A percentile compares a stretch with the other conserved stretches of the same genome.
Conservation (phyloP, 2,888 invertebrate genomes). For the Calephelis perditalis region DNA sequence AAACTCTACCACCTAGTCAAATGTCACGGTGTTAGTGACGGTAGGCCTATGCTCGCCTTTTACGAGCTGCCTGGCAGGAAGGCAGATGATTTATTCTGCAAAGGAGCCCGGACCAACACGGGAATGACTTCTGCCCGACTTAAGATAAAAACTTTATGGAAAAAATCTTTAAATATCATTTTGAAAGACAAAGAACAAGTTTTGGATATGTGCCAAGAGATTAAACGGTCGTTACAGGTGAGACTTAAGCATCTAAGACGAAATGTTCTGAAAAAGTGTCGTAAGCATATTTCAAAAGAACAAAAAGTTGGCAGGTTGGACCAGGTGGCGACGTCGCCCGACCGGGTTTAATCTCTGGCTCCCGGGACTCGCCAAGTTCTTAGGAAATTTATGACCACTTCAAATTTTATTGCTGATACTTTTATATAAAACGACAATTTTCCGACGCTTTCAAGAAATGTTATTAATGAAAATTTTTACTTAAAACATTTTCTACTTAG, state of each 20-base stretch:
- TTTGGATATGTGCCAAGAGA: slow-evolving; percentile 10
- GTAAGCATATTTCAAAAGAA: slow-evolving; percentile 38
- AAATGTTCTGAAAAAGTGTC: slow-evolving; percentile 16
- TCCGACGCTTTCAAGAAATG: slow-evolving; percentile 8
- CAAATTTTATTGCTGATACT: slow-evolving; percentile 29
- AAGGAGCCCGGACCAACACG: no score
- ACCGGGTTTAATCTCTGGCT: slow-evolving; percentile 44
- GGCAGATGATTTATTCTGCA: no score
- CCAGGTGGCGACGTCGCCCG: slow-evolving; percentile 39
- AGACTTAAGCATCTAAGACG: slow-evolving; percentile 11
- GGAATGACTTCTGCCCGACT: no score
- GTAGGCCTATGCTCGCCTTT: no score
- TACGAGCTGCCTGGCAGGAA: no score
- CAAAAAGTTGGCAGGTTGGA: slow-evolving; percentile 39
- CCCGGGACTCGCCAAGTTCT: slow-evolving; percentile 40
- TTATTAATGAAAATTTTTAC: slow-evolving; percentile 11
- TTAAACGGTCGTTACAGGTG: slow-evolving; percentile 13
- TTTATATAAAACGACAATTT: slow-evolving; percentile 11
- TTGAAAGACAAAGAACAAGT: neutral
- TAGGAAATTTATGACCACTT: slow-evolving; percentile 30
- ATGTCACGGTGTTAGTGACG: no score
- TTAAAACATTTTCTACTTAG: neutral
- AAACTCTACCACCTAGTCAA: no score
- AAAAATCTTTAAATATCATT: no score
- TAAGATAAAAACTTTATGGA: no score